phyloP scores from a whole-genome alignment of 2,797 vertebrate genomes.

The Falco novaeseelandiae region DNA sequence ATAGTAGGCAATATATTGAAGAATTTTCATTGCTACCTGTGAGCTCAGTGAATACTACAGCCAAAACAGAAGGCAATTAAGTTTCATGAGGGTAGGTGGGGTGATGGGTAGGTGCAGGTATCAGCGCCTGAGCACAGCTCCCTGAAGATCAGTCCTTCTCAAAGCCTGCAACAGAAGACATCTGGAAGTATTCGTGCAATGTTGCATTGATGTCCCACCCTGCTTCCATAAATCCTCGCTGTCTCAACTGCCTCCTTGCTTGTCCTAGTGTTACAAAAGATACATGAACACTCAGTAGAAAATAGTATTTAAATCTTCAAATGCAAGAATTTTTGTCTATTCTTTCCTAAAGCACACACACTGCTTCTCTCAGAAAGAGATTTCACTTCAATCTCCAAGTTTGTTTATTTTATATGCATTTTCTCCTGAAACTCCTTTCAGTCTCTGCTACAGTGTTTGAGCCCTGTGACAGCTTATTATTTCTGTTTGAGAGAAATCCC shows the following conservation, averaged over 20 bases:
- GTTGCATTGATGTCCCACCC: neutral
- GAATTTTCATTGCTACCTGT: neutral
- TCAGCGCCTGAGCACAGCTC: neutral
- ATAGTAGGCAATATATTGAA: neutral
- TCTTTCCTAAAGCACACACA: neutral
- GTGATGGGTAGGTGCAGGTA: accelerated
- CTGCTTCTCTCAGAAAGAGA: neutral
- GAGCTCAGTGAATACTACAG: neutral
- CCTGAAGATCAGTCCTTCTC: neutral
- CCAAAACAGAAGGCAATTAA: neutral
- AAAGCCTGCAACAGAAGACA: neutral
- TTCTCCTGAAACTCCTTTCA: neutral
- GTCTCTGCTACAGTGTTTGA: neutral
- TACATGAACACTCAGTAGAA: neutral
- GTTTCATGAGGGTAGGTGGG: neutral
- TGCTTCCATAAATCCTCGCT: neutral
- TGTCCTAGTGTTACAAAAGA: neutral
- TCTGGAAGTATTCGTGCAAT: accelerated
- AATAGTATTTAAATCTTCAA: neutral
- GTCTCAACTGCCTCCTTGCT: accelerated
- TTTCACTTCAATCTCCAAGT: neutral
- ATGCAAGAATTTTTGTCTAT: neutral
- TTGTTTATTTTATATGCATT: neutral
- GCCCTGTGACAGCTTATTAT: neutral
- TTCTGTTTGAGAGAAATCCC: slow-evolving; percentile 18